Evolutionary conservation across 2,888 invertebrate species (phyloP).

Genomic region (Mongoloraphidia duomilia): DNA sequence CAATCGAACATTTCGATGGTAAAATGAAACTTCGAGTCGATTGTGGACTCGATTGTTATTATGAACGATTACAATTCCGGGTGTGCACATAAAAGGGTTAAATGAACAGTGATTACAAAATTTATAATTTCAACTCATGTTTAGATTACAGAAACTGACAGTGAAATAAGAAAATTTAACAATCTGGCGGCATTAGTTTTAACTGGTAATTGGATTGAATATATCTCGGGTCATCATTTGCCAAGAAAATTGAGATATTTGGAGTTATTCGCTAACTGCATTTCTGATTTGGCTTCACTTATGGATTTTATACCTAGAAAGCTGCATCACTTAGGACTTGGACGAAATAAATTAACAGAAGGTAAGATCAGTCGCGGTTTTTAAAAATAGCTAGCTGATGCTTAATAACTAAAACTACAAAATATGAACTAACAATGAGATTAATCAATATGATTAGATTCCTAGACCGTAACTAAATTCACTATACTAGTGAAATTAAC

Average conservation of each 20-base stretch:
- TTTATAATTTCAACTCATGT: conserved; percentile 25
- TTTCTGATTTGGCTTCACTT: conserved; percentile 26
- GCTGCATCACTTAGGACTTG: conserved; percentile 36
- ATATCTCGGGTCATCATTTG: conserved; percentile 26
- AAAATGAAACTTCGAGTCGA: too few species aligned
- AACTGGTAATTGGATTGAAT: conserved; percentile 28
- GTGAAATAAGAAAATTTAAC: conserved; percentile 25
- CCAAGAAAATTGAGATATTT: conserved; percentile 30
- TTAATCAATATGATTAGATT: too few species aligned
- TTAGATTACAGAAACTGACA: conserved; percentile 37
- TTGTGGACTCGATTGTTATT: too few species aligned
- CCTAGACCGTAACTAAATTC: too few species aligned
- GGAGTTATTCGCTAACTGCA: conserved; percentile 35
- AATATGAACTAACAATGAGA: too few species aligned
- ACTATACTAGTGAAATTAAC: too few species aligned
- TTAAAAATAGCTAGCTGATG: neutral
- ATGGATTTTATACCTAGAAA: conserved; percentile 25
- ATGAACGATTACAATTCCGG: too few species aligned
- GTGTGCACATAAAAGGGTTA: too few species aligned
- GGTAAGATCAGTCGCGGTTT: conserved; percentile 18
- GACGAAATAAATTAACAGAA: conserved; percentile 30
- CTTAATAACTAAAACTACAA: neutral
- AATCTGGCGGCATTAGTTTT: conserved; percentile 33
- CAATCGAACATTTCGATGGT: too few species aligned
- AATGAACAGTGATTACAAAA: too few species aligned